Conservation (phyloP, 2,888 invertebrate genomes). For the Lasioglossum figueresi region DNA sequence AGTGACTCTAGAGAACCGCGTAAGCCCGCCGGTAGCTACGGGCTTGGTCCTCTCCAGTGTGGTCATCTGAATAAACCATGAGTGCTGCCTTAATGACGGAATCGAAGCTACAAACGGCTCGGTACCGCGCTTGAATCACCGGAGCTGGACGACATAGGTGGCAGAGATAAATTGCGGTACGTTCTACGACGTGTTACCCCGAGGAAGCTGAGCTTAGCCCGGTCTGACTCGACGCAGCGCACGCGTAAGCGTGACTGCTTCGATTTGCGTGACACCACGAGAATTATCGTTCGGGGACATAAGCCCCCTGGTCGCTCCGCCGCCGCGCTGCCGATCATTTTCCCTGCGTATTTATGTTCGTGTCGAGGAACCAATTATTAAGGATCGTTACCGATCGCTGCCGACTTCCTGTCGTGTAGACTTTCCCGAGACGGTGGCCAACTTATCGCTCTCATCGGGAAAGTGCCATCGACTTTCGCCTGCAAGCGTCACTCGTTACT, state of each 20-base stretch:
- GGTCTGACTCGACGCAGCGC: conserved; percentile 24
- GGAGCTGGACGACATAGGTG: conserved; percentile 52
- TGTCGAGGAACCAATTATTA: conserved; percentile 42
- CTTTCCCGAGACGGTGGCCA: background rate
- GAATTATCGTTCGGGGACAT: conserved; percentile 35
- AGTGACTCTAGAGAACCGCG: conserved; percentile 77
- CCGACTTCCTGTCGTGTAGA: background rate
- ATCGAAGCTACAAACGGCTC: conserved; percentile 74
- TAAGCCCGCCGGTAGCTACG: conserved; percentile 62
- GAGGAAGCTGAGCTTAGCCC: conserved; percentile 55
- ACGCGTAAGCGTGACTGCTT: conserved; percentile 50
- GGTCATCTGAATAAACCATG: conserved; percentile 81
- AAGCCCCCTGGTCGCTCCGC: background rate
- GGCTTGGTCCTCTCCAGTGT: conserved; percentile 65
- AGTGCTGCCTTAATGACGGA: conserved; percentile 78
- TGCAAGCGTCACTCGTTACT: background rate
- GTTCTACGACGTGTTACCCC: conserved; percentile 54
- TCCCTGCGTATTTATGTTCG: conserved; percentile 26
- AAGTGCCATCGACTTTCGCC: background rate
- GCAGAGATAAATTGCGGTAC: conserved; percentile 68
- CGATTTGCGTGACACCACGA: conserved; percentile 36
- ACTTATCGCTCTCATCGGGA: background rate
- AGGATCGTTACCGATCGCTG: conserved; percentile 6
- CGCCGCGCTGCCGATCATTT: conserved; percentile 11
- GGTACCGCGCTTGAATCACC: conserved; percentile 64